A percentile compares a stretch with the other conserved stretches of the same genome.
Evolutionary conservation across 1,140 invertebrate species (phyloP).

Genomic region (Psix sp.): DNA sequence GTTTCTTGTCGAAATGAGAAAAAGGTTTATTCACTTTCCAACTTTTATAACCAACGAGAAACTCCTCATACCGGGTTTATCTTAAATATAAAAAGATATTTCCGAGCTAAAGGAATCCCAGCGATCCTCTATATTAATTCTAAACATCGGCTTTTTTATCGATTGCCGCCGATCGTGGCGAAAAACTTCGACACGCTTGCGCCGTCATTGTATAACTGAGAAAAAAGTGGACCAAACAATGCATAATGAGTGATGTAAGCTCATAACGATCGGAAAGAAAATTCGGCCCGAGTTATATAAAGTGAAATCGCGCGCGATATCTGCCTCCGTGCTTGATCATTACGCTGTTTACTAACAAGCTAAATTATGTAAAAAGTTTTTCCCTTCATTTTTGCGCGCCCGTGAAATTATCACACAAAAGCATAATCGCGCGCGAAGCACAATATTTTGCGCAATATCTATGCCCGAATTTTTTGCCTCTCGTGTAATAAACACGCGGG

Average conservation of each 20-base stretch:
- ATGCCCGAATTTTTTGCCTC: background rate
- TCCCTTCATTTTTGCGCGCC: background rate
- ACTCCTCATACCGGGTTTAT: constrained; percentile 12
- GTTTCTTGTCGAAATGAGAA: too few relatives aligned
- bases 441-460: too few relatives aligned
- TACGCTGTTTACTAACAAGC: background rate
- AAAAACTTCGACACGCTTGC: too few relatives aligned
- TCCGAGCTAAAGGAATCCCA: constrained; percentile 9
- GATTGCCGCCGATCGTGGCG: too few relatives aligned
- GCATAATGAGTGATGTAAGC: too few relatives aligned
- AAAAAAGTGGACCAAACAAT: background rate
- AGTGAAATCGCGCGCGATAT: constrained; percentile 2
- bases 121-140: constrained; percentile 18
- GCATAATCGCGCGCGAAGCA: background rate
- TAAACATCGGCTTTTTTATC: too few relatives aligned
- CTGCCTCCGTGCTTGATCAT: background rate
- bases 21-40: constrained; percentile 6
- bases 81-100: constrained; percentile 13
- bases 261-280: too few relatives aligned
- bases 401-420: background rate
- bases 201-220: too few relatives aligned
- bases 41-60: background rate
- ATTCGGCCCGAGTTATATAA: too few relatives aligned
- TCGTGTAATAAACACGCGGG: background rate
- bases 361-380: background rate